Base-by-base conservation (phyloP, 2,888 invertebrate genomes). In the Orgyia antiqua region DNA sequence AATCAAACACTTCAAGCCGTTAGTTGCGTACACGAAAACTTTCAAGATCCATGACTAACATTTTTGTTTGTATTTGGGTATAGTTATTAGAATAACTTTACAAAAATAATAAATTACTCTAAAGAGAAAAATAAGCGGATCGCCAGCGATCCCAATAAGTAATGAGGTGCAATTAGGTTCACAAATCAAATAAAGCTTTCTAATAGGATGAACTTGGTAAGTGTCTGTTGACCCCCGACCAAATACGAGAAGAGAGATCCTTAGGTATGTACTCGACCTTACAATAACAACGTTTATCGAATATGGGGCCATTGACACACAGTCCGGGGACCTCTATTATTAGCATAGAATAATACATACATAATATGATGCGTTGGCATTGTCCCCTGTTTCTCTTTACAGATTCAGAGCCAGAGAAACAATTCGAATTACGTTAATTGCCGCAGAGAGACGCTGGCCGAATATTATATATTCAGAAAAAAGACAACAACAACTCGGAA, bases 111-210 rank as follows among this genome's bases (percentile, higher is more conserved):
- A 75, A 66, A 68, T 72, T 80, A 80, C 57, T 68, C 78, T 82
- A 82, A 73, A 76, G 71, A 83, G 73, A 79, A 76, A 79, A 69
- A 48, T 68, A 75, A 78, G 65, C 42, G 68, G 82, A 82, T 86
- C 84, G 84, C 86, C 86, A 77, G 86, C 86, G 82, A 86, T 67
- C 84, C 69, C 62, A 41, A 60, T 60, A 71, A 68, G 69, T 78
- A 73, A 82, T 80, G 80, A 82, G 82, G 80, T 80, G 84, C 75
- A 69, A 66, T 64, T 51, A 72, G 73, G 75, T 73, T 62, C 66
- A 73, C 67, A 68, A 71, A 79, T 75, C 58, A 58, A 68, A 61
- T 76, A 74, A 78, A 77, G 73, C 77, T 72, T 70, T 63, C 44
- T 62, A 69, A 72, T 63, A 71, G 65, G 67, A 68, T 69, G 67